Conservation (phyloP, 2,113 vertebrate species). For the Hippocampus abdominalis region DNA sequence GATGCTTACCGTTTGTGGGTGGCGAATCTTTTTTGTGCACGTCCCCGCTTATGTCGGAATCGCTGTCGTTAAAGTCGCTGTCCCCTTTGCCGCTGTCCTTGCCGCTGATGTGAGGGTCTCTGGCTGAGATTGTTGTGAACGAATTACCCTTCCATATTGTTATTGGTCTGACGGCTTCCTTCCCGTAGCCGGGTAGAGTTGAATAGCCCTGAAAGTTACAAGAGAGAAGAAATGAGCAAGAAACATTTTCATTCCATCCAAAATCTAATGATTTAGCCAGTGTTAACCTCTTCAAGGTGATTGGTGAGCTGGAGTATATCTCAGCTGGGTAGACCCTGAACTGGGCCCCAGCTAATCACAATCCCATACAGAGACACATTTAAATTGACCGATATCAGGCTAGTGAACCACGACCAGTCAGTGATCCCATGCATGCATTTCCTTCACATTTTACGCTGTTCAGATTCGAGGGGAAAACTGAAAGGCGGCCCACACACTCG, state of each 20-base stretch:
- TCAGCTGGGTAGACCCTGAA: not conserved
- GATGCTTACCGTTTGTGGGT: conserved; percentile 81
- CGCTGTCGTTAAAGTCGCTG: conserved; percentile 97
- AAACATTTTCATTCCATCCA: conserved; percentile 9
- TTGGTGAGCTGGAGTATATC: not conserved
- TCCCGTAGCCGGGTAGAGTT: conserved; percentile 79
- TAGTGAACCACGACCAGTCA: too few relatives aligned
- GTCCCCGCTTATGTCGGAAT: conserved; percentile 92
- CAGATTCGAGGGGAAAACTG: not conserved
- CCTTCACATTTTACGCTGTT: not conserved
- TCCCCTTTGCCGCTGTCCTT: conserved; percentile 98
- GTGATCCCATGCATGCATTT: not conserved
- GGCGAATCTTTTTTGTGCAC: conserved; percentile 87
- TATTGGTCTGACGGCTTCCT: conserved; percentile 81
- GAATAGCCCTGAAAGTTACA: conserved; percentile 75
- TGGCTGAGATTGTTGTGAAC: conserved; percentile 86
- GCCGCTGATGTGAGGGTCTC: conserved; percentile 92
- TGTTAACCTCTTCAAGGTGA: too few relatives aligned
- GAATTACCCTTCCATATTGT: conserved; percentile 96
- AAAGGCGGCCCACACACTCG: not conserved
- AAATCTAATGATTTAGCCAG: not conserved
- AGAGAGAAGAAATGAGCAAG: not conserved
- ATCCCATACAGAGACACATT: not conserved
- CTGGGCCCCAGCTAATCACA: not conserved
- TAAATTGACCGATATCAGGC: too few relatives aligned